A percentile compares a stretch with the other conserved stretches of the same genome.
phyloP scores from a whole-genome alignment of 2,113 vertebrate genomes.

The Cariama cristata region DNA sequence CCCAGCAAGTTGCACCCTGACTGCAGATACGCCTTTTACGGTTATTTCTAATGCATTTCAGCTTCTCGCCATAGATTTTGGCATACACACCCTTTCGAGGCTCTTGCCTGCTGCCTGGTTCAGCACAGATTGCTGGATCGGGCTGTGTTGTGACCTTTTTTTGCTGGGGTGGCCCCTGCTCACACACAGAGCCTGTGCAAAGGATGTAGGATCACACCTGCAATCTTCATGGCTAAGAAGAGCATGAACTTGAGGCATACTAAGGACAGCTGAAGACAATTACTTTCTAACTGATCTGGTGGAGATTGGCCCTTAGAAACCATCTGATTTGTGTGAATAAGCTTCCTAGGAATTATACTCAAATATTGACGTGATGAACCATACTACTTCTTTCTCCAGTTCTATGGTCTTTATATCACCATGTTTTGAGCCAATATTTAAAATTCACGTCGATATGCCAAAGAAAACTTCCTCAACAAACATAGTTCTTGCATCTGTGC shows the following conservation, averaged over 20 bases:
- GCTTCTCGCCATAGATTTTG: background rate
- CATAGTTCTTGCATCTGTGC: conserved; percentile 34
- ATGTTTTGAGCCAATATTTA: background rate
- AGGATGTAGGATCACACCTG: background rate
- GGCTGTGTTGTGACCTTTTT: background rate
- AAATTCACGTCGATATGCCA: background rate
- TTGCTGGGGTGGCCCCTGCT: background rate
- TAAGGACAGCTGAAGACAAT: background rate
- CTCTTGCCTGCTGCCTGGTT: background rate
- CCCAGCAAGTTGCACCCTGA: background rate
- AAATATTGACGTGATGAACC: background rate
- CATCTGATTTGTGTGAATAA: background rate
- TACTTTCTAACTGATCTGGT: background rate
- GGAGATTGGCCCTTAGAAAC: background rate
- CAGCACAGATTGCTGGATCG: background rate
- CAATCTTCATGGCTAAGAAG: background rate
- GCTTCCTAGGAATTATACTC: background rate
- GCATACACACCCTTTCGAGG: background rate
- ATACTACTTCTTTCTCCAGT: background rate
- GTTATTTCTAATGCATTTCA: background rate
- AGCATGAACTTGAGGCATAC: background rate
- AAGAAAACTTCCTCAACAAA: conserved; percentile 44
- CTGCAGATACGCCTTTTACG: background rate
- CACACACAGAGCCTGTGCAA: background rate
- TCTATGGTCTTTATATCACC: background rate